Base-by-base conservation (phyloP, 2,797 vertebrate genomes). In the Setipinna tenuifilis region DNA sequence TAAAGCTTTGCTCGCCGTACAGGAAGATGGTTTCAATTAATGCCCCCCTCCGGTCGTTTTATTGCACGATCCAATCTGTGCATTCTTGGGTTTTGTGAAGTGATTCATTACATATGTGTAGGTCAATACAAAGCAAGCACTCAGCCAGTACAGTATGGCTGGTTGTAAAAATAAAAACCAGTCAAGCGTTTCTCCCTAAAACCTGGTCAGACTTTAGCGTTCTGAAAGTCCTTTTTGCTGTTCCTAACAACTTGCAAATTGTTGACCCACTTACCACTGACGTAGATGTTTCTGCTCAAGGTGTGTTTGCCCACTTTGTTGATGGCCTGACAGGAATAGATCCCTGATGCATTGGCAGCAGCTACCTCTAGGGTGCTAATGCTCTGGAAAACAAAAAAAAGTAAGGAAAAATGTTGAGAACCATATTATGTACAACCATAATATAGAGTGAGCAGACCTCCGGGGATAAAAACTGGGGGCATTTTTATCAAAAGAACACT, bases 251-350 rank as follows among this genome's bases (percentile, higher is more conserved):
- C 23, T 44, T 57, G 14, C 25, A 71, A 50, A 85, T 80, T 57
- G 14, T 14, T 71, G 75, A 89, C 50, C 75, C 61, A 94, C 95
- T 96, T 94, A 99, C 97, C 96, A 88, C 94, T 93, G 54, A 99
- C 92, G 0, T 94, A 98, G 92, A 98, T 97, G 71, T 93, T 83
- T 0, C 94, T 90, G 35, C 46, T 93, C 88, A 96, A 91, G 82
- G 83, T 90, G 71, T 90, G 94, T 12, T 0, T 28, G n/a, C 94
- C 96, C 0, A 87, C 3, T 65, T 91, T 89, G 91, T 97, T 98
- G 71, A 85, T 83, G 68, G 97, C 97, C 86, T 90, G 9, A 3
- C 98, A 99, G 88, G 88, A 90, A 84, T 93, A 98, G 6, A 92
- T 85, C 2, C 97, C 98, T 0, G 97, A 97, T 21, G 94, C 83